These are phyloP conservation scores for Drosophila grimshawi DNA, from an alignment of 1,140 invertebrate species.

Conservation along the genomic window DNA sequence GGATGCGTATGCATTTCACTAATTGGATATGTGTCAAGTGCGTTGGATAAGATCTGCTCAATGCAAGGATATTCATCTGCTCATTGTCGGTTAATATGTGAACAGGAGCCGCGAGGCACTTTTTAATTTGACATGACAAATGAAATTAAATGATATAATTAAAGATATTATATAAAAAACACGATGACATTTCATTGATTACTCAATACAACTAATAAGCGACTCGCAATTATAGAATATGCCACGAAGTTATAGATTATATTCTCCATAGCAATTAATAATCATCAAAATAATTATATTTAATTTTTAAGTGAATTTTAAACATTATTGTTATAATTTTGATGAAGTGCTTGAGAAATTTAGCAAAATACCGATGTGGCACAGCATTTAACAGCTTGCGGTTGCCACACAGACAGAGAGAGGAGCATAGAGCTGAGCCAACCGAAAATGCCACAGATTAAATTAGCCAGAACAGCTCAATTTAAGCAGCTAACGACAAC, in stretches of 20 bases:
- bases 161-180: background rate
- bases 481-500: constrained; percentile 31
- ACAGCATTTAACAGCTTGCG: background rate
- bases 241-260: too few relatives aligned
- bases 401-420: background rate
- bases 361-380: background rate
- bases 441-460: constrained; percentile 29
- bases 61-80: constrained; percentile 6
- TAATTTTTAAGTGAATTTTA: background rate
- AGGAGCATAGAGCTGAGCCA: background rate
- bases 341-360: background rate
- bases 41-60: constrained; percentile 40
- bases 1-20: constrained; percentile 54
- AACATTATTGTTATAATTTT: background rate
- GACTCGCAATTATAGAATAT: too few relatives aligned
- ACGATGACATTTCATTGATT: background rate
- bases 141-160: background rate
- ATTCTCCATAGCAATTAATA: too few relatives aligned
- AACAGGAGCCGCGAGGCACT: constrained; percentile 6
- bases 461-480: constrained; percentile 35
- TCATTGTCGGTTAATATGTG: constrained; percentile 32
- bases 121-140: background rate
- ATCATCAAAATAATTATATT: background rate
- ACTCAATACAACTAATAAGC: background rate
- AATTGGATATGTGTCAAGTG: constrained; percentile 57